Base-by-base conservation (phyloP, 2,797 vertebrate genomes). In the Pelodytes ibericus region DNA sequence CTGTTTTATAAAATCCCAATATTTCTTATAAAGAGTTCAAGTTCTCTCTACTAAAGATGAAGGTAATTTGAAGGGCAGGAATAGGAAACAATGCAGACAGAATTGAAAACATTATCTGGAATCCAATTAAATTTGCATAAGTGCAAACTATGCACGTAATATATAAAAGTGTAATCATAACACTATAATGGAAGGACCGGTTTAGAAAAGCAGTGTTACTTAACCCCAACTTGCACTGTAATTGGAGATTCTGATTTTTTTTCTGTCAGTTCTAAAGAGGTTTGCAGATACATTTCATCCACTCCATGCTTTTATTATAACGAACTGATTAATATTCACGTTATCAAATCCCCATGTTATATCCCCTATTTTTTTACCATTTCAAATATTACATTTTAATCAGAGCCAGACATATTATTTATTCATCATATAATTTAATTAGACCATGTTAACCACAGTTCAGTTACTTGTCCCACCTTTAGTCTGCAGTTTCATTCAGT, bases 91-190 rank as follows among this genome's bases (percentile, higher is more conserved):
- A 53, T 26, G 41, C 31, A 71, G 20, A 29, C 25, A 77, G 2
- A 49, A 11, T 20, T 36, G n/a, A 16, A 26, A 25, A 36, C 56
- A 39, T 59, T 57, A 51, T 74, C 53, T 60, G 36, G 53, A 4
- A 64, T 44, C 62, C 27, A 63, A 63, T 41, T 70, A 64, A 65
- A 57, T 29, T 65, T 71, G 33, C 59, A 64, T 47, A 71, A 71
- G 49, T 49, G 56, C 31, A 56, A 41, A 44, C 10, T 44, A 25
- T 41, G 20, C 60, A 71, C 33, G 47, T 58, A 30, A 65, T 59
- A n/a, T 77, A 58, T 44, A 75, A 58, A 63, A 44, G 30, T 53
- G 44, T 61, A 76, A 70, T 70, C n/a, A n/a, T n/a, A n/a, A n/a
- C n/a, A n/a, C n/a, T n/a, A n/a, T n/a, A n/a, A 36, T n/a, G 61